Evolutionary conservation across 2,888 invertebrate genomes (phyloP).

Genomic region (Hyposoter didymator): DNA sequence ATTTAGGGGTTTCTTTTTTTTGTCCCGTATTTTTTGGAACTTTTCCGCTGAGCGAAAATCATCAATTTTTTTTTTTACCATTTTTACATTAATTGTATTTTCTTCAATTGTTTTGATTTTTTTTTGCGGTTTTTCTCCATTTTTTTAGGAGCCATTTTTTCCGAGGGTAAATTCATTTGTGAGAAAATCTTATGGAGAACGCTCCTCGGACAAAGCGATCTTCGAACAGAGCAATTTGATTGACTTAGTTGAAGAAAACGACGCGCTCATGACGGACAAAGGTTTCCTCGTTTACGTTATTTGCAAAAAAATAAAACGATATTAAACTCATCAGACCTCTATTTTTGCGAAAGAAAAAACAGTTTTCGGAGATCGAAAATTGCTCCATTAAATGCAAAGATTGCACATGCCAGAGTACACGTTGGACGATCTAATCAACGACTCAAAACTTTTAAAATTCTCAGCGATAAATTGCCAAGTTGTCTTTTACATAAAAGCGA

Average conservation of each 20-base stretch:
- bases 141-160: no score
- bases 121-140: no score
- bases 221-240: constrained; percentile 31
- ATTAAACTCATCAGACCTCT: constrained; percentile 20
- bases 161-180: no score
- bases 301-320: constrained; percentile 1
- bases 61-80: no score
- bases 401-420: constrained; percentile 67
- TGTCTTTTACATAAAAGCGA: constrained; percentile 42
- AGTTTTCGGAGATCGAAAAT: constrained; percentile 61
- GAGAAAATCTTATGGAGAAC: constrained; percentile 26
- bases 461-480: constrained; percentile 44
- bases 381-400: constrained; percentile 45
- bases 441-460: constrained; percentile 65
- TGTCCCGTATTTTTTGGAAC: no score
- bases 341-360: constrained; percentile 52
- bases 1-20: no score
- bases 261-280: constrained; percentile 26
- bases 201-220: constrained; percentile 28
- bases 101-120: no score
- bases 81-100: no score
- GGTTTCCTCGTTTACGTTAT: constrained; percentile 23
- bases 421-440: constrained; percentile 68
- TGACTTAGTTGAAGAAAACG: constrained; percentile 12
- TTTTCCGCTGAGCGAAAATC: no score